Evolutionary conservation across 2,888 invertebrate species (phyloP).

Genomic region (Iselma pallidipennis): DNA sequence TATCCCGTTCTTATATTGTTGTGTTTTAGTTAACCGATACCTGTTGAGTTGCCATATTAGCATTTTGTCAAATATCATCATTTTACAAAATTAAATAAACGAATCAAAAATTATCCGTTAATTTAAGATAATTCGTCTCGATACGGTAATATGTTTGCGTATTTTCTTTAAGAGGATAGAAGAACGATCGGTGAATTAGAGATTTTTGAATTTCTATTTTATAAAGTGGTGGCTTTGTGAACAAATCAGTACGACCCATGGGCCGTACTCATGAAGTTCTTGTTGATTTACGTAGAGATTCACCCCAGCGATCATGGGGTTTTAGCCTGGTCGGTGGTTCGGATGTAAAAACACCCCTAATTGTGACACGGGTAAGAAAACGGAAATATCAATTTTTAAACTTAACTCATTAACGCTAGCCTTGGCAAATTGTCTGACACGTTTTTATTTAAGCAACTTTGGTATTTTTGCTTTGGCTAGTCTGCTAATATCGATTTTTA

Average conservation of each 20-base stretch:
- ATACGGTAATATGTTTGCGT: no score
- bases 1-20: slow-evolving; percentile 34
- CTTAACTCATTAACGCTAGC: no score
- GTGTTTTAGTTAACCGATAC: slow-evolving; percentile 40
- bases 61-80: no score
- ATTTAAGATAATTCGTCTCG: no score
- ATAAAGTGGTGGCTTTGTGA: slow-evolving; percentile 18
- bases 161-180: no score
- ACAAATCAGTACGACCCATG: slow-evolving; percentile 42
- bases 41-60: slow-evolving; percentile 35
- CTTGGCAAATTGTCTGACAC: not conserved
- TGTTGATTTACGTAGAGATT: slow-evolving; percentile 73
- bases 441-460: not conserved
- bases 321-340: slow-evolving; percentile 85
- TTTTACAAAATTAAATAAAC: no score
- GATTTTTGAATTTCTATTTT: no score
- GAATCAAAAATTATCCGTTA: no score
- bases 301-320: slow-evolving; percentile 78
- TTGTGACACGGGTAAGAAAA: slow-evolving; percentile 81
- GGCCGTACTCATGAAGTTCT: slow-evolving; percentile 77
- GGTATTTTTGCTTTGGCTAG: no score
- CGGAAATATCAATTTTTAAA: not conserved
- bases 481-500: not conserved
- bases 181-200: no score
- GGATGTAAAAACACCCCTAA: slow-evolving; percentile 83